Base-by-base conservation (phyloP, 2,888 invertebrate genomes). In the Acanthosepion esculentum region DNA sequence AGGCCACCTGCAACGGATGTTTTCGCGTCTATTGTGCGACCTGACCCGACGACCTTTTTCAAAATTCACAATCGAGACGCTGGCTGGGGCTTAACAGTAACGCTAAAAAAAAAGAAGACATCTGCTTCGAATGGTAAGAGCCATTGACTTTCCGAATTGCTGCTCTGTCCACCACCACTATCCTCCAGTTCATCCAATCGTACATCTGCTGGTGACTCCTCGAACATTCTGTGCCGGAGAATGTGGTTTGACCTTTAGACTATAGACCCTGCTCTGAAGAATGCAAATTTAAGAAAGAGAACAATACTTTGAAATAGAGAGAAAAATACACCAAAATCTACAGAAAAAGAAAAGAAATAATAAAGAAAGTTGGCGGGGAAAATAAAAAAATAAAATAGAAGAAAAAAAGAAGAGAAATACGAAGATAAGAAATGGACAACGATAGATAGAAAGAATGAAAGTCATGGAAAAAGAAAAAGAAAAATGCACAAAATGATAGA, bases 1-100 rank as follows among this genome's bases (percentile, higher is more conserved):
- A 23, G 78, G 78, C 78, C 78, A 78, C 78, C 78, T 78, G 78
- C 78, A n/a, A 78, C 78, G 78, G 78, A 78, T 78, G 78, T 78
- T n/a, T 78, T 78, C 15, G n/a, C 12, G 15, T 78, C 78, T 33
- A 33, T 78, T 78, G 15, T 33, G 78, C n/a, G n/a, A 78, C 15
- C 5, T 78, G 78, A 78, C 78, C 78, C n/a, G 18, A n/a, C 15
- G 78, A 78, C 78, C 78, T n/a, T 78, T 78, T 78, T 78, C 15
- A 12, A n/a, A 78, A 78, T 78, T 78, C 78, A 78, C 78, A 33
- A 78, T 78, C n/a, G n/a, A 78, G 78, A n/a, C 78, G n/a, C 15
- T 78, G 78, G n/a, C n/a, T 15, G n/a, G n/a, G 78, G n/a, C n/a
- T 78, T n/a, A 78, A 78, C 15, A n/a, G 78, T n/a, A n/a, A 78